These are phyloP conservation scores for Mionectes macconnelli DNA, from an alignment of 2,113 vertebrate genomes.

Conservation along the genomic window DNA sequence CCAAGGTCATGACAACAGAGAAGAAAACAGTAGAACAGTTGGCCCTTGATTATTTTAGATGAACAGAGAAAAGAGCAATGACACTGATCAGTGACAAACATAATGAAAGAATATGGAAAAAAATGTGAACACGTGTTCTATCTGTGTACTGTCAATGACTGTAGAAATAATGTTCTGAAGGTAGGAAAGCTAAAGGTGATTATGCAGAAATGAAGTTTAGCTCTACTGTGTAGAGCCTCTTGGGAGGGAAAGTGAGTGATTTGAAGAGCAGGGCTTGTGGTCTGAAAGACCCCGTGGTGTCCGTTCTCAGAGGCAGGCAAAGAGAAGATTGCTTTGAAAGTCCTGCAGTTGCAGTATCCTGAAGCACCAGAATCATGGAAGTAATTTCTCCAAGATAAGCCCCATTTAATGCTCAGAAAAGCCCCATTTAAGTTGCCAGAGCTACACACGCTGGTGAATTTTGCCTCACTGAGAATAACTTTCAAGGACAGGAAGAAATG, in stretches of 20 bases:
- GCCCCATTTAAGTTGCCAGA: background rate
- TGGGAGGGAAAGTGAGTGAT: background rate
- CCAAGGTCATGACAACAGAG: background rate
- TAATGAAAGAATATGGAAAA: background rate
- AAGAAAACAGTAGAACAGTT: background rate
- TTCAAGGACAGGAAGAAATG: background rate
- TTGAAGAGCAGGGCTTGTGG: rapidly evolving
- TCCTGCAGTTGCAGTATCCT: background rate
- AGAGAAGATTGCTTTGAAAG: background rate
- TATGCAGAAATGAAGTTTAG: background rate
- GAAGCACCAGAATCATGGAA: background rate
- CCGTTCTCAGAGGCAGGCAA: background rate
- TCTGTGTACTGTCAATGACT: background rate
- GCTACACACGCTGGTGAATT: background rate
- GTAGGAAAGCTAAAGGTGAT: background rate
- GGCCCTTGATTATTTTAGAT: background rate
- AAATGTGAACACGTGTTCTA: rapidly evolving
- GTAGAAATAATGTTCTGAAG: background rate
- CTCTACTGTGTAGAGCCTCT: background rate
- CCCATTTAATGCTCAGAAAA: background rate
- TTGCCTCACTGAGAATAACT: background rate
- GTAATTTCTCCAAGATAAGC: background rate
- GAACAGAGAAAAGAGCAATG: background rate
- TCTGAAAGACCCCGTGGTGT: background rate
- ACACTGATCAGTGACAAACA: background rate